Conservation (phyloP, 2,888 invertebrate species). For the Chorisops tibialis region DNA sequence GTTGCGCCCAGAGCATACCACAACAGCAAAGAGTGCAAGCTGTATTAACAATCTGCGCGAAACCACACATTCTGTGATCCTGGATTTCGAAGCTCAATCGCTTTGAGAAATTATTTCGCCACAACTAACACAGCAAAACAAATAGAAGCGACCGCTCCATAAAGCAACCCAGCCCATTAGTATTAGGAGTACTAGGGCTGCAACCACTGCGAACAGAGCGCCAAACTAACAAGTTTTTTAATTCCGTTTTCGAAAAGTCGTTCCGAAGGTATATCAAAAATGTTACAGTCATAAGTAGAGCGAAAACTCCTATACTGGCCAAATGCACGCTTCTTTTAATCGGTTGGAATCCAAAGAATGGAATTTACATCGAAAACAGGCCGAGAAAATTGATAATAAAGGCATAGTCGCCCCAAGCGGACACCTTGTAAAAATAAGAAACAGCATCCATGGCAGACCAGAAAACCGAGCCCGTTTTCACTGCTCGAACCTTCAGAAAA, state of each 20-base stretch:
- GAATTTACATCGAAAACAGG: slow-evolving; percentile 95
- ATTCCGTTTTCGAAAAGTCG: slow-evolving; percentile 82
- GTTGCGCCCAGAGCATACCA: too few species aligned
- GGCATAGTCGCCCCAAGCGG: slow-evolving; percentile 99
- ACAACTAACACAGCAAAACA: too few species aligned
- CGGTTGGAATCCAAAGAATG: slow-evolving; percentile 96
- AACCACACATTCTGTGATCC: too few species aligned
- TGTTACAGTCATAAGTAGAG: too few species aligned
- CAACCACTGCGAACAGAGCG: slow-evolving; percentile 69
- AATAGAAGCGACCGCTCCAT: slow-evolving; percentile 82
- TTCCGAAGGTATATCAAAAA: slow-evolving; percentile 82
- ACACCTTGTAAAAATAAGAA: slow-evolving; percentile 99
- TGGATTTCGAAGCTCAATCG: too few species aligned
- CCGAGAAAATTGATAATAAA: slow-evolving; percentile 98
- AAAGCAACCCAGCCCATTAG: slow-evolving; percentile 94
- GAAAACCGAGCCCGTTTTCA: slow-evolving; percentile 95
- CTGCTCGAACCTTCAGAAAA: slow-evolving; percentile 95
- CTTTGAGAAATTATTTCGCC: too few species aligned
- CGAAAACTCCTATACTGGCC: slow-evolving; percentile 97
- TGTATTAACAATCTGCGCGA: too few species aligned
- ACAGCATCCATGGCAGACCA: slow-evolving; percentile 93
- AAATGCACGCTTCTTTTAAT: slow-evolving; percentile 99
- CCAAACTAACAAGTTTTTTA: slow-evolving; percentile 82
- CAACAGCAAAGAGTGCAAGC: too few species aligned
- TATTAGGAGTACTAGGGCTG: slow-evolving; percentile 83